Evolutionary conservation across 2,888 invertebrate species (phyloP).

Genomic region (Keiferia lycopersicella): DNA sequence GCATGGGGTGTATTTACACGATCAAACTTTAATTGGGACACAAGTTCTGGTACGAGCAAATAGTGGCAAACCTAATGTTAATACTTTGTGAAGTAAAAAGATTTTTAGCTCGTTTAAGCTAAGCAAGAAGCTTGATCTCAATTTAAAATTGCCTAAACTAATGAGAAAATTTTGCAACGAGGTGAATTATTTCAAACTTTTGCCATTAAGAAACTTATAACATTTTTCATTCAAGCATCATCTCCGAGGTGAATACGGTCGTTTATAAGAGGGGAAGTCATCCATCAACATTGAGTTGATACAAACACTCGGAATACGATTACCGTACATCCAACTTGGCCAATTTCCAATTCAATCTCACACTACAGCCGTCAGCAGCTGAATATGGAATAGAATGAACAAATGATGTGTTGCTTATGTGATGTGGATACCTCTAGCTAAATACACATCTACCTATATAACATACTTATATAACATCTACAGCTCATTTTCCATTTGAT

Average conservation of each 20-base stretch:
- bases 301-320: slow-evolving; percentile 70
- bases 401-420: background rate
- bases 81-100: too few relatives aligned
- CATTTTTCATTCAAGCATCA: background rate
- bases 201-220: too few relatives aligned
- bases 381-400: slow-evolving; percentile 18
- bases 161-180: too few relatives aligned
- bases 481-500: too few relatives aligned
- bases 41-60: slow-evolving; percentile 46
- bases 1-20: slow-evolving; percentile 54
- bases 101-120: too few relatives aligned
- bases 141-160: too few relatives aligned
- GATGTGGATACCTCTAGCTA: background rate
- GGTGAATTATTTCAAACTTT: too few relatives aligned
- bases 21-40: slow-evolving; percentile 67
- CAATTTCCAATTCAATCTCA: slow-evolving; percentile 62
- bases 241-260: slow-evolving; percentile 52
- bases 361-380: slow-evolving; percentile 32
- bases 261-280: slow-evolving; percentile 64
- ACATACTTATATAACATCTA: too few relatives aligned
- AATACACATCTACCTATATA: too few relatives aligned
- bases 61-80: slow-evolving; percentile 34
- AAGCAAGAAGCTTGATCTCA: too few relatives aligned
- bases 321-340: slow-evolving; percentile 66
- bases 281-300: slow-evolving; percentile 72